Conservation (phyloP, 2,888 invertebrate species). For the Macaria liturata region DNA sequence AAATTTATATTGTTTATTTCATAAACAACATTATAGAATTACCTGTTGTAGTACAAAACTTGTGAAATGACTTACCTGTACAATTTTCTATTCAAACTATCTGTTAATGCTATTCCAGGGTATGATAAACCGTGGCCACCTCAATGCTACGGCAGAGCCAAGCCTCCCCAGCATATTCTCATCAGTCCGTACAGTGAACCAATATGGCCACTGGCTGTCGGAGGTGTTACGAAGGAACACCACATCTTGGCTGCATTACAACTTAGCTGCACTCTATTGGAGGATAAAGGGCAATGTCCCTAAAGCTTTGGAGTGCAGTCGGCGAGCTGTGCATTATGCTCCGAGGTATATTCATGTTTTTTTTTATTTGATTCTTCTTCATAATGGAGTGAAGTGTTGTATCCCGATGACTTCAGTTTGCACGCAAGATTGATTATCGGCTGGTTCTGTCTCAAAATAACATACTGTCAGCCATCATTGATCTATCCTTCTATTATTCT, state of each 20-base stretch:
- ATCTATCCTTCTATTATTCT: too few species aligned
- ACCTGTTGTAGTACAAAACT: too few species aligned
- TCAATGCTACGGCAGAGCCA: constrained; percentile 56
- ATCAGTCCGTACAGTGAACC: constrained; percentile 59
- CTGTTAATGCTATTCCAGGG: constrained; percentile 43
- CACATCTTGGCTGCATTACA: constrained; percentile 91
- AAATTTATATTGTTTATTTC: too few species aligned
- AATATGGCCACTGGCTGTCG: constrained; percentile 85
- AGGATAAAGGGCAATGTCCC: constrained; percentile 88
- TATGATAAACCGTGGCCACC: constrained; percentile 60
- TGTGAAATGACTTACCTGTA: too few species aligned
- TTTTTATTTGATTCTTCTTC: too few species aligned
- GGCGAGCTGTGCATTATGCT: constrained; percentile 89
- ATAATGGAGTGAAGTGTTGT: too few species aligned
- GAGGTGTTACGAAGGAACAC: constrained; percentile 85
- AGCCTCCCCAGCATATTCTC: constrained; percentile 53
- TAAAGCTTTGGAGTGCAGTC: constrained; percentile 91
- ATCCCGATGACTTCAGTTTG: too few species aligned
- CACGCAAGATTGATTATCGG: too few species aligned
- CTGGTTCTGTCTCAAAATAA: too few species aligned
- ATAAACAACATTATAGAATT: too few species aligned
- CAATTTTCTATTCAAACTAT: too few species aligned
- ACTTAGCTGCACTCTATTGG: constrained; percentile 92
- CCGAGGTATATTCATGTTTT: constrained; percentile 79
- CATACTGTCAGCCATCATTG: too few species aligned